phyloP scores from a whole-genome alignment of 2,113 vertebrate genomes.

The Neopipo cinnamomea region DNA sequence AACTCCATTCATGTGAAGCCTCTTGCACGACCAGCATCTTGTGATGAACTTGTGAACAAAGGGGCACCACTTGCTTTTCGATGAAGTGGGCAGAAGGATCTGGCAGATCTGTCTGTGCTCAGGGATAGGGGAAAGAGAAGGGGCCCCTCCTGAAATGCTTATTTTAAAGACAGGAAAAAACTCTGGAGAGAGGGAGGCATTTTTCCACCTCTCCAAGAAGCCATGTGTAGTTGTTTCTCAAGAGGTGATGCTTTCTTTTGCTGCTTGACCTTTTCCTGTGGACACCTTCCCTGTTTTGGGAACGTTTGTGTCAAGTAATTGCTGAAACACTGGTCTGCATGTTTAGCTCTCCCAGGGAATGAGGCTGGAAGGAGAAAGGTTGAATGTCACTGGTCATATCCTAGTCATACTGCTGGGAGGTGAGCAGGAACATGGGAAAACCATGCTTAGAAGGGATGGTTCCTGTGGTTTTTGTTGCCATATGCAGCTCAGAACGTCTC shows the following conservation, averaged over 20 bases:
- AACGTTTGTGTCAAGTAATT: background rate
- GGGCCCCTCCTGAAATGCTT: background rate
- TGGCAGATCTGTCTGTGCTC: background rate
- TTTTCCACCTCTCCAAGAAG: background rate
- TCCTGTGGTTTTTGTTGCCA: background rate
- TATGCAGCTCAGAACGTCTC: background rate
- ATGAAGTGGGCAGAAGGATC: background rate
- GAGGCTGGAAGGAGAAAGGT: background rate
- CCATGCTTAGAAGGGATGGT: background rate
- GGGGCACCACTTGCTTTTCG: background rate
- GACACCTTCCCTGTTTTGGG: background rate
- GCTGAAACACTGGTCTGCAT: rapidly evolving
- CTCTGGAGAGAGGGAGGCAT: background rate
- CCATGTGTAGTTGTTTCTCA: background rate
- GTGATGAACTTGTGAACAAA: background rate
- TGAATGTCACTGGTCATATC: background rate
- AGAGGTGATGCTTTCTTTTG: background rate
- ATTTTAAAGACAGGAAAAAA: background rate
- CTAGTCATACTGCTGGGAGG: background rate
- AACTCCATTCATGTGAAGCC: background rate
- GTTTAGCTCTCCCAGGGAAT: background rate
- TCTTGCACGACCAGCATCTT: background rate
- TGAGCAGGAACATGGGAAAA: background rate
- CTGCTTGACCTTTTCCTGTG: background rate
- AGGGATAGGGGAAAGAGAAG: background rate